phyloP scores from a whole-genome alignment of 2,888 invertebrate species.

The Shargacucullia verbasci region DNA sequence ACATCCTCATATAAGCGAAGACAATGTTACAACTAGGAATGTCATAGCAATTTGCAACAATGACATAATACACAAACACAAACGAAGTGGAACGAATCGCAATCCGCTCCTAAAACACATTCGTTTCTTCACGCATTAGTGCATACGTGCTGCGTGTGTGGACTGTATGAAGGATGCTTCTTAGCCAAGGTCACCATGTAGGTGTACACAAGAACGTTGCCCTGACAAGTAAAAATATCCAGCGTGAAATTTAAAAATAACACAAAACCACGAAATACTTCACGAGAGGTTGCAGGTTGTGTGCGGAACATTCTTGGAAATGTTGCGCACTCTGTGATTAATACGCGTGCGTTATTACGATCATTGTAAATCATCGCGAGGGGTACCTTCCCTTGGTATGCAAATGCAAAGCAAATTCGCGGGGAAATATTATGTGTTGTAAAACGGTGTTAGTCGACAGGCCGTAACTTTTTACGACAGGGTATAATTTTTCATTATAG shows the following conservation, averaged over 20 bases:
- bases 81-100: conserved; percentile 52
- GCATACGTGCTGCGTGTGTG: conserved; percentile 47
- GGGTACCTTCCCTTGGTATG: conserved; percentile 54
- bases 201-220: conserved; percentile 68
- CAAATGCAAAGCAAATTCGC: conserved; percentile 51
- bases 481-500: conserved; percentile 31
- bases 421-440: conserved; percentile 43
- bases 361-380: conserved; percentile 60
- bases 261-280: conserved; percentile 59
- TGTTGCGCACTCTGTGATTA: conserved; percentile 57
- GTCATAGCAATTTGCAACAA: conserved; percentile 79
- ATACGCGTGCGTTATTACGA: conserved; percentile 57
- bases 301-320: conserved; percentile 59
- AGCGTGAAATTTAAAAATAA: conserved; percentile 70
- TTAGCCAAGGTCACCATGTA: conserved; percentile 70
- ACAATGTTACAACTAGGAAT: conserved; percentile 77
- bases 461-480: conserved; percentile 41
- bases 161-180: conserved; percentile 52
- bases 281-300: conserved; percentile 41
- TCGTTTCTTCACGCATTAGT: conserved; percentile 50
- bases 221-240: conserved; percentile 69
- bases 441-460: conserved; percentile 33
- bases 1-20: conserved; percentile 85
- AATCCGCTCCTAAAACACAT: conserved; percentile 50
- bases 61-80: conserved; percentile 71